Base-by-base conservation (phyloP, 2,888 invertebrate genomes). In the Hedya salicella region DNA sequence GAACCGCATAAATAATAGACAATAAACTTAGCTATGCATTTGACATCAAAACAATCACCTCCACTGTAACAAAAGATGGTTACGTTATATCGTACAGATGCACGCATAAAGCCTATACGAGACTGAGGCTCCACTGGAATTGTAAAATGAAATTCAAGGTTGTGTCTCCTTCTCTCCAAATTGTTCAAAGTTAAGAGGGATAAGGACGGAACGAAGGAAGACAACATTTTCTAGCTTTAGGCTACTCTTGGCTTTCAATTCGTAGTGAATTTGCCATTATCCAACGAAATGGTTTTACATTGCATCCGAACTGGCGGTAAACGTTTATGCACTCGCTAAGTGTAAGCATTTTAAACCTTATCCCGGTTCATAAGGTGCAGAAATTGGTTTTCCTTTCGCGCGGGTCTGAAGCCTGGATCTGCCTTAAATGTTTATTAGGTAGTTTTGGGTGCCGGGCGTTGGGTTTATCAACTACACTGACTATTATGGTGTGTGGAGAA, bases 241-340 rank as follows among this genome's bases (percentile, higher is more conserved):
- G 52, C 63, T 67, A 69, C 69, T 69, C 68, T 68, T 67, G 68
- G 67, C 65, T 69, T 68, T 68, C 71, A 69, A 70, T 70, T 69
- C 69, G 50, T 65, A 69, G 69, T 71, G 69, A 72, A 74, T 68
- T 71, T 70, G 63, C 72, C 69, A 74, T 72, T 72, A 75, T 73
- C 68, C 69, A 39, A 68, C 70, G 59, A 71, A 76, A 78, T 74
- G 74, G 68, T 74, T 74, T 72, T 73, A 73, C 74, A 75, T 75
- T 72, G 73, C 72, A 68, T 72, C 69, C 53, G 61, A 73, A 70
- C 71, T 71, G 65, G 68, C 74, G 70, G 74, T 74, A 75, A 76
- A 75, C 76, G 74, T 73, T 74, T 74, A 73, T 73, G 73, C 70
- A 71, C 69, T 68, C 62, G 17, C 54, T 60, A 36, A 39, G 2